Evolutionary conservation across 2,888 invertebrate species (phyloP), one percentile per base, ranked within the genome.

Genomic region (Tinea pellionella): DNA sequence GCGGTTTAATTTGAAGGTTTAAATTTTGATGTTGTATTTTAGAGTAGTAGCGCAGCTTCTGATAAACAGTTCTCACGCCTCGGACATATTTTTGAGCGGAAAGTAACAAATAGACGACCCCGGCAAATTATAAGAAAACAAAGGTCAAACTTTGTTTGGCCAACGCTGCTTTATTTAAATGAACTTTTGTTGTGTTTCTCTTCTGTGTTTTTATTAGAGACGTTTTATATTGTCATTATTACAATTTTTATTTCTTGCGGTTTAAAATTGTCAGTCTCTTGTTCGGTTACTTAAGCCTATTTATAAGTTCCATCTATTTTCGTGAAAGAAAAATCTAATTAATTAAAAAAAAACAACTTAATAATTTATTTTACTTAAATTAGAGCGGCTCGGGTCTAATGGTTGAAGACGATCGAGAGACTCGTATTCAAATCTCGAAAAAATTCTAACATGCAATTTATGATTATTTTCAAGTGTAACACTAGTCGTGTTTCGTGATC

Each of bases 121-220:
- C 47, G 24, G 60, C 53, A 60, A 60, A 60, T 60, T 60, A 42
- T 60, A 60, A 32, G 47, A 30, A 60, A 60, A 51, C 60, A 60
- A 57, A 57, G 57, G 57, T 57, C 57, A 57, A 57, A 57, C 57
- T 57, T 57, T 57, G 57, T 57, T 57, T 57, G 30, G 30, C 32
- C 18, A 16, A 32, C 32, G 32, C 16, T 32, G 32, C 57, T 57
- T 57, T 57, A 57, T 57, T 57, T 57, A 57, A 57, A 57, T 57
- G 32, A 57, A 57, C 7, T 57, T 57, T 13, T 57, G 32, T 57
- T 32, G 57, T 57, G 16, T 57, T 18, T 53, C 24, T 19, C n/a
- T 12, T 7, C 19, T 9, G 19, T 53, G 19, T 53, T 53, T 24
- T 53, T 53, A 53, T 53, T 53, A 24, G 47, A 13, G 12, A 53